phyloP scores from a whole-genome alignment of 2,888 invertebrate species.

The Ischnura elegans region DNA sequence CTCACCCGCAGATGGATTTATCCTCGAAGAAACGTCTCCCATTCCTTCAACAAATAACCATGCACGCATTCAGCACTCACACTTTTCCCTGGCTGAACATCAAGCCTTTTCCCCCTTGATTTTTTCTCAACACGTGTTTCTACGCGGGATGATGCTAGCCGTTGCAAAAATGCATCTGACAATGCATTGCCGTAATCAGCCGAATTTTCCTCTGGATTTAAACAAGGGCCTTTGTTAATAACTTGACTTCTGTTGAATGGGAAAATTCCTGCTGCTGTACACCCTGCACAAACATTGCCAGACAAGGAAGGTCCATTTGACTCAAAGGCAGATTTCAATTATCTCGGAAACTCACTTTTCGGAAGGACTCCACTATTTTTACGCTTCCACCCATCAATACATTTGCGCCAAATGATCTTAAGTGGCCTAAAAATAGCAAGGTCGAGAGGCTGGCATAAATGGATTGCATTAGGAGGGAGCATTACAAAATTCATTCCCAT shows the following conservation, averaged over 20 bases:
- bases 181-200: neutral
- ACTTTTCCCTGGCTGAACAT: neutral
- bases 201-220: neutral
- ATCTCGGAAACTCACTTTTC: neutral
- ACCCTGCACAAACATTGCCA: conserved; percentile 15
- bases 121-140: neutral
- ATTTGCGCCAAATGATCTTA: conserved; percentile 69
- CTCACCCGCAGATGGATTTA: neutral
- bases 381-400: conserved; percentile 74
- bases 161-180: neutral
- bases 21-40: neutral
- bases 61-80: too few species aligned
- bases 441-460: conserved; percentile 64
- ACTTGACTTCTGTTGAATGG: neutral
- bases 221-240: neutral
- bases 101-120: neutral
- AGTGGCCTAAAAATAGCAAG: conserved; percentile 29
- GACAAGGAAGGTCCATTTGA: conserved; percentile 33
- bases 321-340: neutral
- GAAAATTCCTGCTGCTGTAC: neutral
- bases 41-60: neutral
- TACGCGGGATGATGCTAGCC: neutral
- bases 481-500: too few species aligned
- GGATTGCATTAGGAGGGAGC: too few species aligned
- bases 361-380: neutral